Conservation (phyloP, 2,888 invertebrate genomes). For the Conomelus anceps region DNA sequence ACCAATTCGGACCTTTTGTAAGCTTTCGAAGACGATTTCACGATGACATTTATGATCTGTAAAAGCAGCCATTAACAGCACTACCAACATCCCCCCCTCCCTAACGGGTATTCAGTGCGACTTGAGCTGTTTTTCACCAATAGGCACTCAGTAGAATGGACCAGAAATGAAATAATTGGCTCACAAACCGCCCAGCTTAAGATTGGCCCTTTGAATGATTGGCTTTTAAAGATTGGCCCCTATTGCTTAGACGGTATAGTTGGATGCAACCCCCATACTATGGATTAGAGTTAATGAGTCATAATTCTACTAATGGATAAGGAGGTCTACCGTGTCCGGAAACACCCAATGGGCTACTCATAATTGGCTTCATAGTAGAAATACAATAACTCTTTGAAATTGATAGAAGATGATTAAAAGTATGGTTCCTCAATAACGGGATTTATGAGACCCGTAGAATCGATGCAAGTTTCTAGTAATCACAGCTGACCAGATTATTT, state of each 20-base stretch:
- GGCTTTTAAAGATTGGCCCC: too few relatives aligned
- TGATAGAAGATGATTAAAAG: neutral
- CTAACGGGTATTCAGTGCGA: neutral
- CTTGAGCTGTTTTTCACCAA: neutral
- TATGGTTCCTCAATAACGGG: neutral
- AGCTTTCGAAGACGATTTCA: neutral
- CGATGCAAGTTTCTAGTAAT: neutral
- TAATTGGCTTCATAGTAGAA: neutral
- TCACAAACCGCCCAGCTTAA: neutral
- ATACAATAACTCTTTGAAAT: neutral
- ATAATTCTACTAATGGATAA: neutral
- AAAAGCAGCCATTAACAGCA: slow-evolving; percentile 8
- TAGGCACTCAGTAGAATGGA: neutral
- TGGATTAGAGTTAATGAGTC: neutral
- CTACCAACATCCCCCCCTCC: neutral
- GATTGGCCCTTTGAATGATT: too few relatives aligned
- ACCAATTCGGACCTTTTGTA: neutral
- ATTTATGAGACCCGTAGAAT: neutral
- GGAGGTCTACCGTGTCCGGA: neutral
- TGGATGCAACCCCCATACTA: neutral
- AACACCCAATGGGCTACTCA: neutral
- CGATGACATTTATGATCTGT: slow-evolving; percentile 9
- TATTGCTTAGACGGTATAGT: neutral
- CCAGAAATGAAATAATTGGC: neutral
- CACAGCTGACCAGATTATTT: too few relatives aligned